These are phyloP conservation scores for Andrena trimmerana DNA, from an alignment of 2,888 invertebrate species.

Conservation along the genomic window DNA sequence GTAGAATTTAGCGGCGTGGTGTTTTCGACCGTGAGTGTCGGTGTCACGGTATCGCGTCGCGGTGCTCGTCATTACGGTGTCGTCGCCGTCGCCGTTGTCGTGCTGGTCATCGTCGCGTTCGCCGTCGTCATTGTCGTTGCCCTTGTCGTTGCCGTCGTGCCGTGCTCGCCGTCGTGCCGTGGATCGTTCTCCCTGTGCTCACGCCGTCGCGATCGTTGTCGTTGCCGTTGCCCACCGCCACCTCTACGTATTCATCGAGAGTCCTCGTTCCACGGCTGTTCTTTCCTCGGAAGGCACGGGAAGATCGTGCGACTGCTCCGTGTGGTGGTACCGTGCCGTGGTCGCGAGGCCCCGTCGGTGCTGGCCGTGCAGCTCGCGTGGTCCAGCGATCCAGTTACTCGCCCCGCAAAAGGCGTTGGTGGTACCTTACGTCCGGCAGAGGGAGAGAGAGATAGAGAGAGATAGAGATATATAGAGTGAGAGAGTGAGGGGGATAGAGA, in stretches of 20 bases:
- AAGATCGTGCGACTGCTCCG: conserved; percentile 27
- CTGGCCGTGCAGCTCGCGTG: conserved; percentile 69
- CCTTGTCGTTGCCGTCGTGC: conserved; percentile 22
- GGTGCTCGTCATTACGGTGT: conserved; percentile 71
- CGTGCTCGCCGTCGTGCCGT: conserved; percentile 42
- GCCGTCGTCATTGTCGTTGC: conserved; percentile 52
- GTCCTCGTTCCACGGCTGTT: conserved; percentile 28
- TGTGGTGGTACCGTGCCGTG: conserved; percentile 59
- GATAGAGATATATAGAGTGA: not conserved
- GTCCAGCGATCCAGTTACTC: conserved; percentile 69
- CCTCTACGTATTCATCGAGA: conserved; percentile 10
- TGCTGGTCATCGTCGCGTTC: conserved; percentile 39
- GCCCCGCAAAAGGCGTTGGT: conserved; percentile 65
- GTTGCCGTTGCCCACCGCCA: conserved; percentile 13
- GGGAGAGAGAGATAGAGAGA: conserved; percentile 35
- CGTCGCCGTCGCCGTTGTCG: conserved; percentile 64
- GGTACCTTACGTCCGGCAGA: conserved; percentile 56
- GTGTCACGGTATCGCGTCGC: conserved; percentile 73
- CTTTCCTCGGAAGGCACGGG: no score
- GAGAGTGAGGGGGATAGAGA: conserved; percentile 4
- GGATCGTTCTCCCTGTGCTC: conserved; percentile 28
- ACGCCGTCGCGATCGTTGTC: conserved; percentile 29
- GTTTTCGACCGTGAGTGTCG: conserved; percentile 77
- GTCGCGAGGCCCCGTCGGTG: conserved; percentile 58
- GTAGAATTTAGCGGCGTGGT: conserved; percentile 83